These are phyloP conservation scores for Caranx melampygus DNA, from an alignment of 2,113 vertebrate species.

Conservation along the genomic window DNA sequence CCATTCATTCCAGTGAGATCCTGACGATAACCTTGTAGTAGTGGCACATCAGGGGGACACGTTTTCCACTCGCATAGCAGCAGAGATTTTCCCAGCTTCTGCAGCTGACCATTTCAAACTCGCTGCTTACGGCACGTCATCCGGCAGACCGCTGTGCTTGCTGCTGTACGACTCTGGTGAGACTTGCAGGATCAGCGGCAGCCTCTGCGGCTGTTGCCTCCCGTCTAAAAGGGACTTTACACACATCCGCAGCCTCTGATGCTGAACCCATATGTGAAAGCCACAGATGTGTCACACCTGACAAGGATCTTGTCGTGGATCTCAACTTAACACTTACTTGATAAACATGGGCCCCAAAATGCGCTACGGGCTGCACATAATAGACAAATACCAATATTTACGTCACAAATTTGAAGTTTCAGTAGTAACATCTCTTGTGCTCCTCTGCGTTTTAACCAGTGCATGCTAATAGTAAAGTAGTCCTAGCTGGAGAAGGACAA, in stretches of 20 bases:
- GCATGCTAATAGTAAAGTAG: neutral
- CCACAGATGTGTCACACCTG: slow-evolving; percentile 29
- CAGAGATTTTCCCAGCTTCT: neutral
- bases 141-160: neutral
- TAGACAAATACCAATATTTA: neutral
- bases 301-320: slow-evolving; percentile 33
- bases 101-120: slow-evolving; percentile 13
- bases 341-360: slow-evolving; percentile 4
- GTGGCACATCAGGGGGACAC: neutral
- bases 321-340: neutral
- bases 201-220: slow-evolving; percentile 9
- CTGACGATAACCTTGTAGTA: neutral
- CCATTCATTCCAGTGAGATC: neutral
- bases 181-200: slow-evolving; percentile 36
- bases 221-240: slow-evolving; percentile 50
- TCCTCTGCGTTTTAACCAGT: neutral
- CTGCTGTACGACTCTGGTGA: slow-evolving; percentile 16
- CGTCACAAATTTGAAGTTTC: neutral
- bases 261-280: slow-evolving; percentile 38
- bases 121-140: neutral
- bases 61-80: neutral
- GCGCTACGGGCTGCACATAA: neutral
- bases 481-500: neutral
- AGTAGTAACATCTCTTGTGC: neutral
- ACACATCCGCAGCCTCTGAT: slow-evolving; percentile 36